phyloP scores from a whole-genome alignment of 2,888 invertebrate species.

The Ligdia adustata region DNA sequence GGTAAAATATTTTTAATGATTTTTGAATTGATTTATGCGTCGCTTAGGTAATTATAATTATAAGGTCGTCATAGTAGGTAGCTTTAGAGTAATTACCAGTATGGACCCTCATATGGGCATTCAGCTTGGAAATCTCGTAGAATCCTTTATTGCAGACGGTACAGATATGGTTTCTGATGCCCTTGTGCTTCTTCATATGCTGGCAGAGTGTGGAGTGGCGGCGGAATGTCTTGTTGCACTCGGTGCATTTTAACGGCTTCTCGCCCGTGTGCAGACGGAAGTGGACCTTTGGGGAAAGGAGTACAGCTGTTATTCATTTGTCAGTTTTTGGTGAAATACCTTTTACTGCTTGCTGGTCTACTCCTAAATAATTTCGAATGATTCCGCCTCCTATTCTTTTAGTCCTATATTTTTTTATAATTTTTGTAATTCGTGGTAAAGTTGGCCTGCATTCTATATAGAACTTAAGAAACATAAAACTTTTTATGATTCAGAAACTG shows the following conservation, averaged over 20 bases:
- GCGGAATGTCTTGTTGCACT: constrained; percentile 79
- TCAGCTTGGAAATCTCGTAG: constrained; percentile 80
- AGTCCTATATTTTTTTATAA: too few relatives aligned
- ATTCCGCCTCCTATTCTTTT: too few relatives aligned
- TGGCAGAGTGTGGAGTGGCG: constrained; percentile 80
- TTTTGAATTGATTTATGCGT: too few relatives aligned
- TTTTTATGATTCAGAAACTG: too few relatives aligned
- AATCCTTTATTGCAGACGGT: constrained; percentile 73
- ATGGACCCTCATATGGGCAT: constrained; percentile 79
- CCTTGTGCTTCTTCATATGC: constrained; percentile 81
- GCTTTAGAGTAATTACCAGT: constrained; percentile 58
- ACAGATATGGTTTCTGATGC: constrained; percentile 78
- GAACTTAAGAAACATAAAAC: too few relatives aligned
- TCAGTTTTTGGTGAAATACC: too few relatives aligned
- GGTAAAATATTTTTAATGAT: too few relatives aligned
- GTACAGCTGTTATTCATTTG: neutral
- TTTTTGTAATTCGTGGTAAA: too few relatives aligned
- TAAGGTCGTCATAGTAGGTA: neutral
- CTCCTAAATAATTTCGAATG: too few relatives aligned
- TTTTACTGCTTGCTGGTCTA: too few relatives aligned
- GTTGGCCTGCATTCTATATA: too few relatives aligned
- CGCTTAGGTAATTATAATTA: too few relatives aligned
- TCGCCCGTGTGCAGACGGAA: constrained; percentile 80
- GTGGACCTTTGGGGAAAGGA: constrained; percentile 61
- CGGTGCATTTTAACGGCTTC: constrained; percentile 76